Evolutionary conservation across 1,140 invertebrate species (phyloP).

Genomic region (Pseudomyrmex concolor): DNA sequence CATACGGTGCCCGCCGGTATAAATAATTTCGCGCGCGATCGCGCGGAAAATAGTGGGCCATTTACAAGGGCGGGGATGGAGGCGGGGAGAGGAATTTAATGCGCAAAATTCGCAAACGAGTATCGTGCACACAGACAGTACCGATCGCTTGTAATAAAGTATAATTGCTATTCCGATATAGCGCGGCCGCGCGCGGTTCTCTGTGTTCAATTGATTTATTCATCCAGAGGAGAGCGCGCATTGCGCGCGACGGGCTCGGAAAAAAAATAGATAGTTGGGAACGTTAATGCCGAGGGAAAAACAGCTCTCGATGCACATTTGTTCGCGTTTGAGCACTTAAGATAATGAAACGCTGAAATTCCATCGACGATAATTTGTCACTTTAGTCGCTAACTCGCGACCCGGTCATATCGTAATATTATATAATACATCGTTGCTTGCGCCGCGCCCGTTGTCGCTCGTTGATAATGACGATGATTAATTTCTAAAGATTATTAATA

Average conservation of each 20-base stretch:
- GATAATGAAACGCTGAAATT: conserved; percentile 52
- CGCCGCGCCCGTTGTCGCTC: not conserved
- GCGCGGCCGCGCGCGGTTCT: not conserved
- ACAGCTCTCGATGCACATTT: conserved; percentile 3
- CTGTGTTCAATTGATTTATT: conserved; percentile 42
- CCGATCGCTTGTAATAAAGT: conserved; percentile 46
- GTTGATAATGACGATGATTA: conserved; percentile 22
- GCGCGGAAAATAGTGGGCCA: conserved; percentile 27
- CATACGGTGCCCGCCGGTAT: not conserved
- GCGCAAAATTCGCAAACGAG: conserved; percentile 27
- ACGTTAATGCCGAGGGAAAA: conserved; percentile 2
- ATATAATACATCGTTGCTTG: not conserved
- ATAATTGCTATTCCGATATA: conserved; percentile 43
- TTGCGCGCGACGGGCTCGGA: not conserved
- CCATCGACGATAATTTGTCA: conserved; percentile 33
- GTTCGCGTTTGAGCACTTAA: conserved; percentile 30
- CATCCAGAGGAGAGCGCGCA: not conserved
- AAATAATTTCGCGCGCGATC: conserved; percentile 20
- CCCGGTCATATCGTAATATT: conserved; percentile 4
- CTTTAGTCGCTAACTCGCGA: not conserved
- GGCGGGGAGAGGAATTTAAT: conserved; percentile 40
- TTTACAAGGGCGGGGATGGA: not conserved
- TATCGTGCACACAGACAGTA: not conserved
- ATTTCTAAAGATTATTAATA: conserved; percentile 31
- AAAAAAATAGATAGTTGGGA: conserved; percentile 41